phyloP scores from a whole-genome alignment of 2,113 vertebrate species.

The Phylloscopus whistleri region DNA sequence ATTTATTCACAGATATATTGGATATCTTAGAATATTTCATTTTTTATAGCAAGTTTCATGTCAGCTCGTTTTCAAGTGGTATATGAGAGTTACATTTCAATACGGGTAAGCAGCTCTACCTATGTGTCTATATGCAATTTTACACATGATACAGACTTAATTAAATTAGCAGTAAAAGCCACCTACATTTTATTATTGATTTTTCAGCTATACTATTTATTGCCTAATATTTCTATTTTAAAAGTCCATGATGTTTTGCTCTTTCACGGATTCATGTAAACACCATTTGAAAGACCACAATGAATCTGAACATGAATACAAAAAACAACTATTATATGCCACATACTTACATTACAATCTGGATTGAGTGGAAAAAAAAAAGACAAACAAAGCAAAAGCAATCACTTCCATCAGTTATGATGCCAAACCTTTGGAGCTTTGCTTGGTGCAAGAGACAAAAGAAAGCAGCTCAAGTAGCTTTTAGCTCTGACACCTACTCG shows the following conservation, averaged over 20 bases:
- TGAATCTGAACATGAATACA: background rate
- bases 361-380: background rate
- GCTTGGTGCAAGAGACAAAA: background rate
- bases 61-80: constrained; percentile 55
- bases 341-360: background rate
- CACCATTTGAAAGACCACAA: background rate
- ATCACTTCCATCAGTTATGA: background rate
- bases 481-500: background rate
- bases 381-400: background rate
- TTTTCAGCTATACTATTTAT: constrained; percentile 65
- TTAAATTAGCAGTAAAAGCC: constrained; percentile 63
- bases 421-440: background rate
- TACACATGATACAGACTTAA: constrained; percentile 48
- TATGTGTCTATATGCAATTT: constrained; percentile 14
- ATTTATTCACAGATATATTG: constrained; percentile 62
- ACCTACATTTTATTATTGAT: constrained; percentile 62
- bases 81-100: constrained; percentile 50
- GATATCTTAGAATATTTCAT: constrained; percentile 60
- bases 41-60: constrained; percentile 54
- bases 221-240: constrained; percentile 50
- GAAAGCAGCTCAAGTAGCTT: background rate
- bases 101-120: constrained; percentile 1
- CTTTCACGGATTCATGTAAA: constrained; percentile 2
- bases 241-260: constrained; percentile 34
- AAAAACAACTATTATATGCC: background rate